Base-by-base conservation (phyloP, 2,797 vertebrate species). In the Smutsia temminckii region DNA sequence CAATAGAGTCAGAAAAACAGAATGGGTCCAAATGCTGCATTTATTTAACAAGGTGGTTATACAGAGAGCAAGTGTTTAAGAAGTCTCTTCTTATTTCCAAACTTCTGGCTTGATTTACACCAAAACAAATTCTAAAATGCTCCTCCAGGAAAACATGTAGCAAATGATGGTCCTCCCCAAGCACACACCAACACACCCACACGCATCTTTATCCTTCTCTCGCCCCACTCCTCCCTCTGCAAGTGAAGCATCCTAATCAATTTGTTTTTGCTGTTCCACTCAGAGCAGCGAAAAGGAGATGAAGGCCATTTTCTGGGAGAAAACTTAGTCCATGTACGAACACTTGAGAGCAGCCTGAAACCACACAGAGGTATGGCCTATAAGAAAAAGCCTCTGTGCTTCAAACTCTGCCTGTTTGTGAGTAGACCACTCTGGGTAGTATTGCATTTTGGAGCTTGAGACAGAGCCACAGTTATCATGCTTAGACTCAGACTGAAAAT, bases 1-100 rank as follows among this genome's bases (percentile, higher is more conserved):
- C 91, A 66, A 20, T 79, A 79, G 96, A 98, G 97, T 95, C 94
- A 97, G 59, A 34, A 32, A 90, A 89, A 89, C 12, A 8, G 85
- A 94, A 25, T 3, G 21, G 3, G 20, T 90, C 74, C 79, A 79
- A 96, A 81, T 72, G 95, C 93, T 78, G 66, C n/a, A 57, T 84
- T 97, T 97, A 78, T 92, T 93, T 98, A 98, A 89, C 96, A 96
- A 96, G 40, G 86, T 96, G 69, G 23, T 94, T 97, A 97, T 94
- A 69, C 79, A 96, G 93, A 95, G 64, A 96, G 42, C 64, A 84
- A 96, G 90, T 20, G 46, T 97, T 96, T 95, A 96, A 93, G 85
- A 96, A 97, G 92, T 78, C 63, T 74, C 71, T 96, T 95, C 61
- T 92, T 97, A 77, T 97, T 98, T 95, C 85, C 94, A 85, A 97